phyloP scores from a whole-genome alignment of 2,888 invertebrate species.

The Chloroclysta siterata region DNA sequence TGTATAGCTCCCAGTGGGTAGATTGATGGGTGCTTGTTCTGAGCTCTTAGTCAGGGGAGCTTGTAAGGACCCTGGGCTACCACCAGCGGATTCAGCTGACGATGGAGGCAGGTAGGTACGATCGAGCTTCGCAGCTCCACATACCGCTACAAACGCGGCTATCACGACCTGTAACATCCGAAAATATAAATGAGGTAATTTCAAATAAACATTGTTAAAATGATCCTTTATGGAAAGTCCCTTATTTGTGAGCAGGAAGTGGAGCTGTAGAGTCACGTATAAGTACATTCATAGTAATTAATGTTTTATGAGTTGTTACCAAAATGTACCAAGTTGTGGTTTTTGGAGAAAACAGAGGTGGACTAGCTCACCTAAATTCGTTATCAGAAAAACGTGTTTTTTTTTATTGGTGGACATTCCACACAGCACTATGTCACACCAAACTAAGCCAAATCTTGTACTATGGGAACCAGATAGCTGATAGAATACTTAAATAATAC shows the following conservation, averaged over 20 bases:
- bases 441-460: no score
- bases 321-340: background rate
- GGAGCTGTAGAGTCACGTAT: background rate
- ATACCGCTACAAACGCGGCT: conserved; percentile 70
- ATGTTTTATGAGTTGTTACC: conserved; percentile 18
- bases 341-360: background rate
- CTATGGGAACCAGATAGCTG: no score
- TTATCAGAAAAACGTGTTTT: no score
- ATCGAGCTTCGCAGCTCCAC: conserved; percentile 70
- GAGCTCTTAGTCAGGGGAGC: conserved; percentile 55
- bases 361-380: no score
- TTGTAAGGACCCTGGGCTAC: conserved; percentile 59
- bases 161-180: conserved; percentile 59
- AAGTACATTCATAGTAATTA: background rate
- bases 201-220: conserved; percentile 6
- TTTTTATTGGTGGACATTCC: no score
- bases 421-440: no score
- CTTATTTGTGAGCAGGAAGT: conserved; percentile 12
- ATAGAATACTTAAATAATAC: no score
- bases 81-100: conserved; percentile 68
- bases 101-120: conserved; percentile 68
- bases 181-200: conserved; percentile 2
- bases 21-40: conserved; percentile 53
- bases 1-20: conserved; percentile 66
- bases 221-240: conserved; percentile 3